Evolutionary conservation across 1,140 invertebrate genomes (phyloP).

Genomic region (Bombus ignitus): DNA sequence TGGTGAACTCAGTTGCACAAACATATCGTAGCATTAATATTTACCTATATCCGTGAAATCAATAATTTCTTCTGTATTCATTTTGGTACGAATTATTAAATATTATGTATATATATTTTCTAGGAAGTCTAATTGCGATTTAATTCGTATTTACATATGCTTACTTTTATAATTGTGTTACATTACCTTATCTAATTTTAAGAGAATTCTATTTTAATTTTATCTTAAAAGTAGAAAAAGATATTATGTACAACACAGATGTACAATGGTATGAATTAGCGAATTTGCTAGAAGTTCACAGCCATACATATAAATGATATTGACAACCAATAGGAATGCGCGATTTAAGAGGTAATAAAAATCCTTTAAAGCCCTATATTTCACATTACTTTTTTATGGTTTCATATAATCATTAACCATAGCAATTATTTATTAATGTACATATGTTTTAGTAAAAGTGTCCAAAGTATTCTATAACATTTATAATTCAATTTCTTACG

Average conservation of each 20-base stretch:
- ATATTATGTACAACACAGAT: too few species aligned
- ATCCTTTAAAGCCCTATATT: not conserved
- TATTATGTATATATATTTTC: not conserved
- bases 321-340: not conserved
- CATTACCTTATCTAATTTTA: too few species aligned
- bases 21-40: not conserved
- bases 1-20: not conserved
- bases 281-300: not conserved
- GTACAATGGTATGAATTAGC: too few species aligned
- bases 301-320: not conserved
- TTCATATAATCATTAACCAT: not conserved
- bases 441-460: not conserved
- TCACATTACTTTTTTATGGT: not conserved
- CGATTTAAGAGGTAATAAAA: not conserved
- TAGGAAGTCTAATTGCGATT: not conserved
- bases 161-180: not conserved
- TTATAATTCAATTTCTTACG: not conserved
- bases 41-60: conserved; percentile 54
- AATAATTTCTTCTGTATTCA: conserved; percentile 32
- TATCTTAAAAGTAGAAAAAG: too few species aligned
- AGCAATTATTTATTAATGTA: not conserved
- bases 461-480: not conserved
- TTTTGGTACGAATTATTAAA: conserved; percentile 1
- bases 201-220: too few species aligned
- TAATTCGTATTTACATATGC: not conserved